Evolutionary conservation across 2,113 vertebrate genomes (phyloP).

Genomic region (Tychaedon coryphoeus): DNA sequence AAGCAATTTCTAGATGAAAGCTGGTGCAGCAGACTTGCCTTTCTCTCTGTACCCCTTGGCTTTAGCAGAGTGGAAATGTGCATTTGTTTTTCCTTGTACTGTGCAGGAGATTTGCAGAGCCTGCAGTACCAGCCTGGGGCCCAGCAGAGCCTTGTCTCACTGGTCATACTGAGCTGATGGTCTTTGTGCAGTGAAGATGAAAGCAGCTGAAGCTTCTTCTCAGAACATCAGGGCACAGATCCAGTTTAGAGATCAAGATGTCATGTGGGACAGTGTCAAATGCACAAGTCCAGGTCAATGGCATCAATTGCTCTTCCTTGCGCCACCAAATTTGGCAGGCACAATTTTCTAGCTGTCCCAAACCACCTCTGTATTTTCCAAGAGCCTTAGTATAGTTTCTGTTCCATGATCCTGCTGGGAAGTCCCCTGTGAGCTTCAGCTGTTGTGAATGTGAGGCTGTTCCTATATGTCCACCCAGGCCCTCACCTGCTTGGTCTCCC

Average conservation of each 20-base stretch:
- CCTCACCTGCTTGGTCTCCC: not conserved
- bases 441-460: not conserved
- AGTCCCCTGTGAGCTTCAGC: not conserved
- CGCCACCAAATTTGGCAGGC: not conserved
- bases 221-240: not conserved
- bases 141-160: fast-evolving
- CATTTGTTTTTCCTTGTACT: fast-evolving
- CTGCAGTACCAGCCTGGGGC: not conserved
- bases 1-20: not conserved
- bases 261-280: not conserved
- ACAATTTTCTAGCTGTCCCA: not conserved
- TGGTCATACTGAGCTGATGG: not conserved
- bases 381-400: not conserved
- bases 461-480: not conserved
- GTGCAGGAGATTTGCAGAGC: not conserved
- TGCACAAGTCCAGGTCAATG: not conserved
- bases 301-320: not conserved
- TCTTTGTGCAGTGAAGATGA: not conserved
- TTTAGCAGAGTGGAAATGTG: not conserved
- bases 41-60: not conserved
- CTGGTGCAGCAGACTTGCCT: not conserved
- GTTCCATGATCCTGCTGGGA: not conserved
- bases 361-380: not conserved
- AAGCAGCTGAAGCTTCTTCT: not conserved
- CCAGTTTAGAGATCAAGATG: not conserved